Conservation (phyloP, 2,888 invertebrate species). For the Amaurobius ferox region DNA sequence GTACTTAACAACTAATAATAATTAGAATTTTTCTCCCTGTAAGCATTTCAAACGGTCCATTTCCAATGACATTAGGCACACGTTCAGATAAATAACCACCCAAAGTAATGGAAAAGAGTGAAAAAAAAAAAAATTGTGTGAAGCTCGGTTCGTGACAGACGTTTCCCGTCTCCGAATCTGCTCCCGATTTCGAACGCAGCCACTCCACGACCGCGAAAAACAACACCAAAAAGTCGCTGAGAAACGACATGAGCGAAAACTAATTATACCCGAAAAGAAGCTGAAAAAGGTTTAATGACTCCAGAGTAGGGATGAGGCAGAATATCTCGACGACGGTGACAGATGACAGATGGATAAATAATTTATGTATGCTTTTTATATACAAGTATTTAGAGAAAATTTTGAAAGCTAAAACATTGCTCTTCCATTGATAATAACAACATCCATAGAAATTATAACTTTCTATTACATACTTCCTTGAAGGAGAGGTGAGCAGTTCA, state of each 20-base stretch:
- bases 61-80: neutral
- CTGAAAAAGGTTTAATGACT: constrained; percentile 42
- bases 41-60: neutral
- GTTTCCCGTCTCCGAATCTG: constrained; percentile 39
- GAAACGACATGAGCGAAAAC: constrained; percentile 12
- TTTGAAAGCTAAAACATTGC: no score
- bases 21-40: no score
- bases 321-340: neutral
- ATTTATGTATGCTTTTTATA: neutral
- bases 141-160: constrained; percentile 27
- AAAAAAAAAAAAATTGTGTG: neutral
- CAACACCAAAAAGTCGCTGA: neutral
- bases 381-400: no score
- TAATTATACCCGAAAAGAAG: constrained; percentile 57
- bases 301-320: neutral
- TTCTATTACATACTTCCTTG: no score
- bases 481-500: no score
- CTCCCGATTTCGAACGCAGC: constrained; percentile 56
- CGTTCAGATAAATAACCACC: neutral
- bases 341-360: neutral
- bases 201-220: constrained; percentile 15
- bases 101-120: neutral
- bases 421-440: no score
- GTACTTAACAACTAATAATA: no score
- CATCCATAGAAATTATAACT: no score